Evolutionary conservation across 2,797 vertebrate species (phyloP).

Genomic region (Lagocephalus sceleratus): DNA sequence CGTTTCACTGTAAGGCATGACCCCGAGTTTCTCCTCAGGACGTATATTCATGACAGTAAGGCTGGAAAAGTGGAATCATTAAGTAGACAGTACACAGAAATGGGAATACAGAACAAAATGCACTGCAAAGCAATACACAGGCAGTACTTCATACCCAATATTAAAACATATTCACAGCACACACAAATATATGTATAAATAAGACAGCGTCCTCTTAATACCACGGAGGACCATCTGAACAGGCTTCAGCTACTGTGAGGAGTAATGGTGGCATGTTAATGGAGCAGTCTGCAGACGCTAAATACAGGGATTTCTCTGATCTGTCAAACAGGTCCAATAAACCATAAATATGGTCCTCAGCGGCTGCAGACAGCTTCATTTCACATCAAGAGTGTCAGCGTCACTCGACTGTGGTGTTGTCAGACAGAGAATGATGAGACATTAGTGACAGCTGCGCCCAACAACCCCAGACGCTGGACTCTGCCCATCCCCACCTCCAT

Average conservation of each 20-base stretch:
- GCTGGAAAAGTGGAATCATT: constrained; percentile 59
- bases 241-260: constrained; percentile 47
- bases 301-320: not conserved
- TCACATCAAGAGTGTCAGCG: constrained; percentile 38
- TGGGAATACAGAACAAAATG: constrained; percentile 67
- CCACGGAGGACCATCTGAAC: constrained; percentile 51
- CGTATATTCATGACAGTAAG: constrained; percentile 55
- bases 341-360: constrained; percentile 24
- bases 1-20: constrained; percentile 66
- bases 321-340: not conserved
- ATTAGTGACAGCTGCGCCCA: constrained; percentile 65
- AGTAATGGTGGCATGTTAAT: constrained; percentile 39
- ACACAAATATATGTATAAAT: constrained; percentile 59
- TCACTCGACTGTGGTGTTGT: constrained; percentile 33
- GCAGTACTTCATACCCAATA: constrained; percentile 57
- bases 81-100: constrained; percentile 66
- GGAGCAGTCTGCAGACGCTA: constrained; percentile 38
- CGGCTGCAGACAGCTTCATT: constrained; percentile 39
- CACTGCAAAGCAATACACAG: constrained; percentile 71
- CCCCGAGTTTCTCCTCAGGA: constrained; percentile 55
- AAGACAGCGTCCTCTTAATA: constrained; percentile 50
- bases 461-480: constrained; percentile 81
- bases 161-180: constrained; percentile 50
- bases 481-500: constrained; percentile 94
- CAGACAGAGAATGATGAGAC: constrained; percentile 62